Evolutionary conservation across 2,113 vertebrate species (phyloP).

Genomic region (Narcine bancroftii): DNA sequence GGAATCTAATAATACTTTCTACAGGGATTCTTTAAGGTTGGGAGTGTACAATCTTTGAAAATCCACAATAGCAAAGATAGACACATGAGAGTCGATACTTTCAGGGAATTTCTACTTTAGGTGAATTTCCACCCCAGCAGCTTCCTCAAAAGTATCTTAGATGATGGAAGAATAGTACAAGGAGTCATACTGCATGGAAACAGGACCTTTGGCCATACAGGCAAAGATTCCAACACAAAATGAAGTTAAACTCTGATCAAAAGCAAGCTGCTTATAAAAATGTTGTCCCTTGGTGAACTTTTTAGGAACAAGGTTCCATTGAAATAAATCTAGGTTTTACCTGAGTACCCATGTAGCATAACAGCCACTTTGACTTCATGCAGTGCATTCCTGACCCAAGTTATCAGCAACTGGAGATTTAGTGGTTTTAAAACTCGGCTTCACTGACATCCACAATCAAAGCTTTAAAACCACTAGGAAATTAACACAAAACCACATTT

Average conservation of each 20-base stretch:
- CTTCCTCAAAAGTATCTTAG: not conserved
- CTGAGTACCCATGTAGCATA: not conserved
- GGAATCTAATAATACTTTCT: not conserved
- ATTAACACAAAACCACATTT: not conserved
- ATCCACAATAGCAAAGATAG: not conserved
- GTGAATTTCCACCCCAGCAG: not conserved
- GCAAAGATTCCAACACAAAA: not conserved
- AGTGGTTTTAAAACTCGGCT: constrained; percentile 2
- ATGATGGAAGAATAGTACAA: not conserved
- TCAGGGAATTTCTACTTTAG: not conserved
- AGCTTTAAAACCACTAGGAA: not conserved
- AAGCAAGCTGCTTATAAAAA: not conserved
- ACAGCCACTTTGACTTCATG: not conserved
- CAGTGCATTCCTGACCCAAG: not conserved
- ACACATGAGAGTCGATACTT: not conserved
- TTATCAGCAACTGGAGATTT: not conserved
- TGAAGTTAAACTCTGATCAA: not conserved
- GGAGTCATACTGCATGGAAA: too few species aligned
- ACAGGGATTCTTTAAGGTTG: not conserved
- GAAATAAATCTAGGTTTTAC: not conserved
- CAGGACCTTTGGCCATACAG: too few species aligned
- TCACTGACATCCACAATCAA: too few species aligned
- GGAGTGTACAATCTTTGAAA: not conserved
- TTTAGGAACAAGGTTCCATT: not conserved
- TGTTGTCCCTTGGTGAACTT: not conserved